Conservation (phyloP, 2,797 vertebrate genomes). For the Psittacula derbiana region DNA sequence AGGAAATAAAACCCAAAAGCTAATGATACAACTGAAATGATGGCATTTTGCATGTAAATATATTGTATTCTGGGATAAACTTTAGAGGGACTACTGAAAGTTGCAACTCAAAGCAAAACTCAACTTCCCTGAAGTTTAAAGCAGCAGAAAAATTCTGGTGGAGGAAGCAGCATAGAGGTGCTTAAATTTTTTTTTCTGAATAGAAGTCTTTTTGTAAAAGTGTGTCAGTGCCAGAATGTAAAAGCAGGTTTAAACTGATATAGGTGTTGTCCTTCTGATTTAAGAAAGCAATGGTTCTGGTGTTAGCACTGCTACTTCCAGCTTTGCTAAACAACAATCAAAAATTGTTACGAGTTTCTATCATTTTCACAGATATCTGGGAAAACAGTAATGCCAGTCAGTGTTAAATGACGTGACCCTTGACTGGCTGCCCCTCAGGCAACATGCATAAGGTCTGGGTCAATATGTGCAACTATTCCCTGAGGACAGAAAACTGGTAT, state of each 20-base stretch:
- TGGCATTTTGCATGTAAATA: not conserved
- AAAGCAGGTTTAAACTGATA: not conserved
- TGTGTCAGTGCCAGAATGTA: not conserved
- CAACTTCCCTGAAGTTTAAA: not conserved
- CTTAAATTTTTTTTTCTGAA: not conserved
- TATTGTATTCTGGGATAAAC: not conserved
- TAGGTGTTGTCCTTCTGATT: not conserved
- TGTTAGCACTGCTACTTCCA: not conserved
- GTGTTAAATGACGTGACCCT: not conserved
- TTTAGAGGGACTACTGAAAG: not conserved
- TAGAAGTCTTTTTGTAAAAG: not conserved
- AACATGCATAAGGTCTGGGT: not conserved
- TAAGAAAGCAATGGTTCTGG: not conserved
- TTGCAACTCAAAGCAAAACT: not conserved
- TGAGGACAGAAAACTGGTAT: not conserved
- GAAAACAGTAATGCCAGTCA: not conserved
- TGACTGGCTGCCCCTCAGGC: not conserved
- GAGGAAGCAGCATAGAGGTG: accelerated
- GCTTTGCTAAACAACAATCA: not conserved
- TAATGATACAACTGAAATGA: not conserved
- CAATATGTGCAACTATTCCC: not conserved
- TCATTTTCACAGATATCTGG: not conserved
- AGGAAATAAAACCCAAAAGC: not conserved
- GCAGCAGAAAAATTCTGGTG: not conserved
- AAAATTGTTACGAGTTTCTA: accelerated